phyloP scores from a whole-genome alignment of 2,888 invertebrate genomes.

The Meandrusa payeni region DNA sequence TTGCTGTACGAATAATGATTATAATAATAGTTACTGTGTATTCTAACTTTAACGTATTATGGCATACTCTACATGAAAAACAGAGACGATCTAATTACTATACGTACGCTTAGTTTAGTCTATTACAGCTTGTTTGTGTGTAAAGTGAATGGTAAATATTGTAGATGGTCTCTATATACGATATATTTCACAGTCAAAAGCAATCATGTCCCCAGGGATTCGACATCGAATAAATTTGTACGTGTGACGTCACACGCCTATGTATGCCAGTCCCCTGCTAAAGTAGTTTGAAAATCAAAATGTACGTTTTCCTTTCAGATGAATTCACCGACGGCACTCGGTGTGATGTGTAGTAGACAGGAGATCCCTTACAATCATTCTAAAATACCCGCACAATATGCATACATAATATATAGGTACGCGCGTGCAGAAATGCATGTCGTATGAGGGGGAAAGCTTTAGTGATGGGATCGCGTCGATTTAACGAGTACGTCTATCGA shows the following conservation, averaged over 20 bases:
- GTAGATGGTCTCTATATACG: too few relatives aligned
- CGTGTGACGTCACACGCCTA: slow-evolving; percentile 1
- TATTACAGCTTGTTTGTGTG: too few relatives aligned
- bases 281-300: slow-evolving; percentile 6
- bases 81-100: too few relatives aligned
- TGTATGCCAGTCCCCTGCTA: not conserved
- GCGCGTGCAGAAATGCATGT: slow-evolving; percentile 20
- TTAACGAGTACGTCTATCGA: slow-evolving; percentile 10
- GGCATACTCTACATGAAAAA: too few relatives aligned
- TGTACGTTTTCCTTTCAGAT: slow-evolving; percentile 9
- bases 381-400: slow-evolving; percentile 8
- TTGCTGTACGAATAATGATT: too few relatives aligned
- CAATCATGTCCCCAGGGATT: not conserved
- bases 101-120: too few relatives aligned
- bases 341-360: slow-evolving; percentile 10
- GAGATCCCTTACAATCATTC: slow-evolving; percentile 15
- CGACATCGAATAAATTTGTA: not conserved
- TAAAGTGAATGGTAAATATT: too few relatives aligned
- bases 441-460: slow-evolving; percentile 18
- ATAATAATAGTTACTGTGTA: too few relatives aligned
- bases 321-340: slow-evolving; percentile 5
- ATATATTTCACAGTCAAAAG: not conserved
- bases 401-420: not conserved
- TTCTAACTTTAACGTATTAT: too few relatives aligned
- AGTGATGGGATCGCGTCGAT: slow-evolving; percentile 22